These are phyloP conservation scores for Harpagifer antarcticus DNA, from an alignment of 2,797 vertebrate genomes.

Conservation along the genomic window DNA sequence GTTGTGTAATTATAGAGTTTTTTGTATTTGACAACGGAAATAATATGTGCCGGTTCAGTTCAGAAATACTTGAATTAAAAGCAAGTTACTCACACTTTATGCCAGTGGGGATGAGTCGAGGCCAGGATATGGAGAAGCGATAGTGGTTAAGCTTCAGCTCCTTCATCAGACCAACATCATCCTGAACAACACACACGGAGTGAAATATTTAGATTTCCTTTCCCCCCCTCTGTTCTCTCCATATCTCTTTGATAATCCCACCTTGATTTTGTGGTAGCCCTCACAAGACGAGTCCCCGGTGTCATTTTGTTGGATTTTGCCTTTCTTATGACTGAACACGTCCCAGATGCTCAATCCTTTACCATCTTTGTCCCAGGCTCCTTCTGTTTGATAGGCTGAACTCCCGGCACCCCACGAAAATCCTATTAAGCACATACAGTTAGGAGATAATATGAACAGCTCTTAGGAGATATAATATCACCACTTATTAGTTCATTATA, in stretches of 20 bases:
- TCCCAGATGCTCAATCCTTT: constrained; percentile 98
- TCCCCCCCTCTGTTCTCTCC: not conserved
- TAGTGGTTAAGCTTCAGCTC: constrained; percentile 92
- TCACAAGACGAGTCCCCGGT: constrained; percentile 92
- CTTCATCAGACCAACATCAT: constrained; percentile 90
- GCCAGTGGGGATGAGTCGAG: constrained; percentile 92
- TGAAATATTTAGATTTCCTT: not conserved
- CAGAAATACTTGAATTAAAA: constrained; percentile 9
- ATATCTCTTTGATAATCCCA: constrained; percentile 52
- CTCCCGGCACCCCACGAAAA: constrained; percentile 96
- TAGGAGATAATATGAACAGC: not conserved
- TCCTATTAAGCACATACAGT: constrained; percentile 73
- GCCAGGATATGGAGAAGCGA: constrained; percentile 94
- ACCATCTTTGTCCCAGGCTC: constrained; percentile 95
- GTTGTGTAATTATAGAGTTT: constrained; percentile 4
- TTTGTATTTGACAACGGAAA: not conserved
- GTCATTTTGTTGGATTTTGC: constrained; percentile 86
- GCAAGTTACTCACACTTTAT: constrained; percentile 86
- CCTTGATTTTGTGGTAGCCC: constrained; percentile 93
- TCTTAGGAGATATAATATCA: not conserved
- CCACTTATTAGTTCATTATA: not conserved
- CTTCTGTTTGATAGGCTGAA: constrained; percentile 96
- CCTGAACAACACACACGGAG: constrained; percentile 77
- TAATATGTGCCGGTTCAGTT: not conserved
- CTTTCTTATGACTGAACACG: constrained; percentile 90